Base-by-base conservation (phyloP, 2,888 invertebrate genomes). In the Eristalis pertinax region DNA sequence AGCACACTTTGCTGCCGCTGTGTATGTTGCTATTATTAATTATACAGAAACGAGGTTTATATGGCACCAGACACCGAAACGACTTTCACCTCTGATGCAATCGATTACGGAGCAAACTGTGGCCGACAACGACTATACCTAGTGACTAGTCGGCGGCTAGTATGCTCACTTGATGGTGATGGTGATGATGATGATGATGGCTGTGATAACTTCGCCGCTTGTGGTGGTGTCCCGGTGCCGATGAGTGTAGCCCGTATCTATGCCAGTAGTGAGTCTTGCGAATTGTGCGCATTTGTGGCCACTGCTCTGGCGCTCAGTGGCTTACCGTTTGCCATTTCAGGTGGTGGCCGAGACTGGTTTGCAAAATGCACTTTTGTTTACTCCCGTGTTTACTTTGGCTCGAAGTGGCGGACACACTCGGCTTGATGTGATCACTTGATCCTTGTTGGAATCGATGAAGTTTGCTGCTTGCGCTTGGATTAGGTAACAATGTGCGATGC, bases 1-100 rank as follows among this genome's bases (percentile, higher is more conserved):
- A 65, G 64, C 35, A 26, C 64, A 32, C 50, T 58, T 29, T 58
- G 67, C 19, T 43, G 41, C 65, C n/a, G 65, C 65, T 67, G 75
- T 74, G 64, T 65, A 64, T 83, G 74, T 78, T 78, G 74, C 78
- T 86, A 68, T 84, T 87, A 84, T 84, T 87, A 87, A 87, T 87
- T 87, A 87, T 83, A 84, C 87, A 87, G 87, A 87, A 87, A 87
- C 73, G 80, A 84, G 87, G 87, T 87, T 87, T 87, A 87, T 87
- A 87, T 87, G 87, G 87, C 87, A 87, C 84, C 79, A 87, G 87
- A 87, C 79, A 87, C 87, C 87, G 87, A 87, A 87, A 87, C 87
- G 87, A 87, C 87, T 87, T 87, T 87, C 87, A 87, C 87, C 87
- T 87, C 84, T 87, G 87, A 87, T 87, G 87, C 76, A 87, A 87